Conservation (phyloP, 2,888 invertebrate species). For the Cataglyphis albicans region DNA sequence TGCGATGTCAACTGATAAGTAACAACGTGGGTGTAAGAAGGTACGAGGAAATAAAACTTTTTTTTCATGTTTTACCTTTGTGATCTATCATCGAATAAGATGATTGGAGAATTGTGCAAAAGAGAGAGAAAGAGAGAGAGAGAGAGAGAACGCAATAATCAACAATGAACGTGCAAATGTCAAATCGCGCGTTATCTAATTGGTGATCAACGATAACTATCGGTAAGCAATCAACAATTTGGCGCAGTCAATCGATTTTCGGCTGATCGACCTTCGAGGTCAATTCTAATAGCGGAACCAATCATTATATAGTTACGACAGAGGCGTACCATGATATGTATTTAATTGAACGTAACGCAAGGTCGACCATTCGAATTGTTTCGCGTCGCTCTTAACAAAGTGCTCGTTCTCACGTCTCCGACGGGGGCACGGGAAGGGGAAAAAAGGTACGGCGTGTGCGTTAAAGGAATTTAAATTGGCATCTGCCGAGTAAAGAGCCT, state of each 20-base stretch:
- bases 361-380: conserved; percentile 23
- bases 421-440: conserved; percentile 29
- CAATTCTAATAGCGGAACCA: conserved; percentile 20
- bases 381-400: conserved; percentile 41
- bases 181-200: conserved; percentile 18
- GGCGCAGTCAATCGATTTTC: conserved; percentile 15
- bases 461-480: conserved; percentile 81
- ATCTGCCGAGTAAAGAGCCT: conserved; percentile 76
- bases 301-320: conserved; percentile 27
- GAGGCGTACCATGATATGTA: conserved; percentile 29
- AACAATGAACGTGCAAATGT: neutral
- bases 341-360: conserved; percentile 40
- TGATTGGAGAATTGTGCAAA: neutral
- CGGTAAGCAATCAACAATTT: conserved; percentile 2
- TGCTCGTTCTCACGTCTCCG: conserved; percentile 55
- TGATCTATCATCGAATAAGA: conserved; percentile 14
- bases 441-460: conserved; percentile 70
- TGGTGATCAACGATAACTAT: conserved; percentile 13
- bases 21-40: neutral
- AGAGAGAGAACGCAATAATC: neutral
- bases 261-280: neutral
- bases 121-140: neutral
- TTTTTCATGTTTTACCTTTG: neutral
- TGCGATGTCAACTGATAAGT: conserved; percentile 22
- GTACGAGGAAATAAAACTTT: neutral